Evolutionary conservation across 2,113 vertebrate genomes (phyloP), one percentile per base, ranked within the genome.

Genomic region (Heterocephalus glaber): DNA sequence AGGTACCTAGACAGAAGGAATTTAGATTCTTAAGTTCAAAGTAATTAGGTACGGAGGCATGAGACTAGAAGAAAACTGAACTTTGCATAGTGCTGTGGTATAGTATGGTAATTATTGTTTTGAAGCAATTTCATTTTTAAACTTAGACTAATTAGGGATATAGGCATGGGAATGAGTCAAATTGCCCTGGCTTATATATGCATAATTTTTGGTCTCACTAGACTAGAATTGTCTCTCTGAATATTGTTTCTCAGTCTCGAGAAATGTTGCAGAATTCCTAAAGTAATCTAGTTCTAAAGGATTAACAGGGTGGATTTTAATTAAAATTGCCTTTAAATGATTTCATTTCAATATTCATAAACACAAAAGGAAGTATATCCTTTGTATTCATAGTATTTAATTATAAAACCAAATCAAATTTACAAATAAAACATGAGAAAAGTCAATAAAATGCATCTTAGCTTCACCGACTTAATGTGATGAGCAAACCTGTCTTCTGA

Each of bases 361-460:
- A 26, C 68, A 90, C n/a, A 74, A 70, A 83, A 83, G 79, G 47
- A 49, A 33, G 20, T 65, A 26, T 35, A 44, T 14, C 74, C 17
- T 92, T 94, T 47, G 54, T 95, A 54, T 47, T 86, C 38, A 70
- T 30, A 61, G 28, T 68, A 49, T 72, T 92, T 86, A 90, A 52
- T 66, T 95, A 89, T 44, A 92, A 79, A 90, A 60, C 24, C 6
- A 68, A 86, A 58, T 35, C 28, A 80, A n/a, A 90, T 87, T 61
- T 91, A 14, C 24, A 93, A 60, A 49, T 70, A 82, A 52, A 84
- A 60, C 60, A 49, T 41, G 63, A 68, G 16, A 7, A 88, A 96
- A 81, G 38, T 77, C 38, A 95, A 0, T 94, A 60, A 60, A 70
- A 63, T 19, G 5, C 30, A 19, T 33, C 68, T 61, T 41, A 49